Evolutionary conservation across 2,797 vertebrate species (phyloP).

Genomic region (Cossypha polioptera): DNA sequence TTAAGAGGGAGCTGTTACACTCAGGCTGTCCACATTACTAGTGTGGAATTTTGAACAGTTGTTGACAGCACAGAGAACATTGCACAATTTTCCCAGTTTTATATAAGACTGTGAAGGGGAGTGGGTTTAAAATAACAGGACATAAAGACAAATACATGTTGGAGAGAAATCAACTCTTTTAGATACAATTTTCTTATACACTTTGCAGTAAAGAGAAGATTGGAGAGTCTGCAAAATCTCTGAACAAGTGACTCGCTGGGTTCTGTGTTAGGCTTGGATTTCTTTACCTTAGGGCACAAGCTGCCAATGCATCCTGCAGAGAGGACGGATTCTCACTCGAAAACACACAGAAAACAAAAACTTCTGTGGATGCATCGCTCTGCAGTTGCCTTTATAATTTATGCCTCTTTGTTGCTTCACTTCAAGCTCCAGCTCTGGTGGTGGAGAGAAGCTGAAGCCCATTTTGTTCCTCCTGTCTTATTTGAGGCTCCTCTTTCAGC

Average conservation of each 20-base stretch:
- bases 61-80: background rate
- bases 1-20: background rate
- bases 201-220: background rate
- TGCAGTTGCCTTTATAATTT: constrained; percentile 12
- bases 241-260: background rate
- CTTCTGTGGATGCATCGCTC: background rate
- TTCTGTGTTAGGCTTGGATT: background rate
- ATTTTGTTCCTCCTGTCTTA: background rate
- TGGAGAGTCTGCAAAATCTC: background rate
- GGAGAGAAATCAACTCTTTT: background rate
- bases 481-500: background rate
- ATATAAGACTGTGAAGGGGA: background rate
- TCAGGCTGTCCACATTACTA: background rate
- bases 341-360: constrained; percentile 1
- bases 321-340: background rate
- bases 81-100: background rate
- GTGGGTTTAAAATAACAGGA: background rate
- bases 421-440: background rate
- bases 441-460: background rate
- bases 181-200: background rate
- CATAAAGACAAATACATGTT: background rate
- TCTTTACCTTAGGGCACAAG: constrained; percentile 4
- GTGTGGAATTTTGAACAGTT: background rate
- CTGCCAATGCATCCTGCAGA: background rate
- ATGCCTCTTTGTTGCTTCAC: background rate